Evolutionary conservation across 2,113 vertebrate species (phyloP).

Genomic region (Megatriorchis doriae): DNA sequence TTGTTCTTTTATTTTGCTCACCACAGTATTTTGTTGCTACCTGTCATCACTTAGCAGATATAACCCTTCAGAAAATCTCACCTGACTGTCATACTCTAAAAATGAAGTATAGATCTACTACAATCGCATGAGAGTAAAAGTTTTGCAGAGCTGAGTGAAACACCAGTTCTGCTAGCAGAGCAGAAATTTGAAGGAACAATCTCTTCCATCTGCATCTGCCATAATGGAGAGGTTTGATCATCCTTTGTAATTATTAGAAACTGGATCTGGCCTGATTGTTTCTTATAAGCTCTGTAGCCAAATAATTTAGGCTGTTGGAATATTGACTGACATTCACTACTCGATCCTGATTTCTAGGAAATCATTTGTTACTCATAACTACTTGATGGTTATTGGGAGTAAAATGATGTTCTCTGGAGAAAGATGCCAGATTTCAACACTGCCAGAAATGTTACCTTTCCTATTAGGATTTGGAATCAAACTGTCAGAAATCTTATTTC

Average conservation of each 20-base stretch:
- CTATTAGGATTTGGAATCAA: neutral
- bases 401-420: neutral
- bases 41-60: neutral
- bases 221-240: neutral
- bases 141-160: neutral
- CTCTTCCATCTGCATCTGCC: slow-evolving; percentile 5
- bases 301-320: neutral
- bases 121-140: neutral
- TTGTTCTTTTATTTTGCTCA: neutral
- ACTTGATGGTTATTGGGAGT: neutral
- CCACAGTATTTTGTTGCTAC: neutral
- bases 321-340: neutral
- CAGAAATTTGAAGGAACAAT: neutral
- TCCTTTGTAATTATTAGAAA: neutral
- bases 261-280: neutral
- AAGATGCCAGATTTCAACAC: neutral
- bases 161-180: neutral
- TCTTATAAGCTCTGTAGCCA: neutral
- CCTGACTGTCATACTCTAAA: neutral
- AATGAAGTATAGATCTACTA: neutral
- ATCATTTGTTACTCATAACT: neutral
- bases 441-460: neutral
- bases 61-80: neutral
- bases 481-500: neutral
- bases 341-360: neutral